Percentiles rank a stretch among this genome's conserved stretches.
Evolutionary conservation across 2,113 vertebrate genomes (phyloP).

Genomic region (Halichoeres trimaculatus): DNA sequence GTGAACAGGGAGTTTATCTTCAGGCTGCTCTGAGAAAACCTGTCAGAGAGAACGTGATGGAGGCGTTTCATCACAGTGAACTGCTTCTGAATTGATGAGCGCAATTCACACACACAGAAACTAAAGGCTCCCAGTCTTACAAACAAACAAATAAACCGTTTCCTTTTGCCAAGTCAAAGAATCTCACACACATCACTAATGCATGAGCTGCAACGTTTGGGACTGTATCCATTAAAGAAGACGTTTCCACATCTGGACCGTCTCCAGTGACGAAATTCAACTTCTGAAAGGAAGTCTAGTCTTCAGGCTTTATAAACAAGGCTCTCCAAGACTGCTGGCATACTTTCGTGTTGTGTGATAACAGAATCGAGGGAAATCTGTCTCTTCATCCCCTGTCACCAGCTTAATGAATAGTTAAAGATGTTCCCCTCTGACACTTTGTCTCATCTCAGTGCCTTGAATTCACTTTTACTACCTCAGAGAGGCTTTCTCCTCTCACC

Average conservation of each 20-base stretch:
- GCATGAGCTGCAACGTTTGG: constrained; percentile 26
- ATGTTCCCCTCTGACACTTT: constrained; percentile 19
- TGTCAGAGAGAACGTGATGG: not conserved
- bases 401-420: constrained; percentile 33
- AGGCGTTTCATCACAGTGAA: not conserved
- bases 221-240: not conserved
- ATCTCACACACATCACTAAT: not conserved
- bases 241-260: constrained; percentile 21
- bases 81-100: not conserved
- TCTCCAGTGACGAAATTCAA: constrained; percentile 3
- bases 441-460: not conserved
- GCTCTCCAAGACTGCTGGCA: constrained; percentile 11
- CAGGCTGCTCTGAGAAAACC: not conserved
- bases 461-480: constrained; percentile 2
- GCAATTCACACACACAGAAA: not conserved
- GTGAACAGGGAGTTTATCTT: not conserved
- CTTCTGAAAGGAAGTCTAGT: constrained; percentile 20
- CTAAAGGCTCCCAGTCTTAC: not conserved
- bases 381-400: constrained; percentile 35
- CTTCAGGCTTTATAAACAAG: constrained; percentile 26
- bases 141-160: not conserved
- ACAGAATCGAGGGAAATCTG: constrained; percentile 24
- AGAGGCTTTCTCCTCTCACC: not conserved
- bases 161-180: not conserved
- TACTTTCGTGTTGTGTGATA: constrained; percentile 13